Percentiles rank a stretch among this genome's conserved stretches.
Conservation (phyloP, 2,888 invertebrate genomes). For the Drosophila parthenogenetica region DNA sequence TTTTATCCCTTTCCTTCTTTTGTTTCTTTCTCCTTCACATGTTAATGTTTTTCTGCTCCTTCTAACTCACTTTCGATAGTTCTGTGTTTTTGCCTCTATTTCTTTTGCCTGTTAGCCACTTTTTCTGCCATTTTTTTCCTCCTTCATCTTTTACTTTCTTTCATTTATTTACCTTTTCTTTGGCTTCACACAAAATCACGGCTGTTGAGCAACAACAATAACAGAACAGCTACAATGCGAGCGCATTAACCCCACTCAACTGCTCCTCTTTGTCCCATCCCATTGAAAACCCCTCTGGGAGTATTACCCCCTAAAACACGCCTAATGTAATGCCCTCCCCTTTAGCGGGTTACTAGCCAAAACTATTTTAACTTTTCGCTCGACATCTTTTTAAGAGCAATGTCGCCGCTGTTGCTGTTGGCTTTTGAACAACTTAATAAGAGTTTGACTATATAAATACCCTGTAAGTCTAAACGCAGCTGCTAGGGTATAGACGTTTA, state of each 20-base stretch:
- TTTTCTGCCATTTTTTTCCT: not conserved
- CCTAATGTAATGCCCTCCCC: not conserved
- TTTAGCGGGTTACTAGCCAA: conserved; percentile 8
- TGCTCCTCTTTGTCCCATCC: no score
- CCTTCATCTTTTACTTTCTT: not conserved
- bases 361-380: conserved; percentile 14
- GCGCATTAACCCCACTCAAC: conserved; percentile 11
- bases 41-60: not conserved
- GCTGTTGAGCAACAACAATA: conserved; percentile 33
- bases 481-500: not conserved
- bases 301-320: not conserved
- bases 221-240: conserved; percentile 17
- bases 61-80: not conserved
- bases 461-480: not conserved
- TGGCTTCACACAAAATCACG: conserved; percentile 35
- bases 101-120: not conserved
- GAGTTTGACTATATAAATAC: conserved; percentile 24
- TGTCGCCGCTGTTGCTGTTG: conserved; percentile 19
- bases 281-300: not conserved
- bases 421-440: conserved; percentile 30
- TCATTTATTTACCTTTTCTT: conserved; percentile 23
- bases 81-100: no score
- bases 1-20: no score
- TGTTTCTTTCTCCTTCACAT: no score
- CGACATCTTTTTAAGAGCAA: conserved; percentile 25